phyloP scores from a whole-genome alignment of 2,113 vertebrate species.

The Etia nguti region DNA sequence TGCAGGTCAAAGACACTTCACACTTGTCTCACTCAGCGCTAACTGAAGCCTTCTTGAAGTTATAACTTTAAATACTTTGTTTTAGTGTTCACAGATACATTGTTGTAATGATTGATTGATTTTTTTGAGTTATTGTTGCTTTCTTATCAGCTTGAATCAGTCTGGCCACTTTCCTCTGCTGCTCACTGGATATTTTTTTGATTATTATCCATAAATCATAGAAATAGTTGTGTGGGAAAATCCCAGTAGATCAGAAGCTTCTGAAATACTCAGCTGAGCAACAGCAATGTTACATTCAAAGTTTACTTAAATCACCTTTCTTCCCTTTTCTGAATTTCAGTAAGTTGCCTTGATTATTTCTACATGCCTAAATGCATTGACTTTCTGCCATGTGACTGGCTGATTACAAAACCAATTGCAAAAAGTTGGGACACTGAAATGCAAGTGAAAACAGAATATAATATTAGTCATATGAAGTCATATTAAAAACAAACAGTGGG shows the following conservation, averaged over 20 bases:
- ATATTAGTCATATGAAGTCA: neutral
- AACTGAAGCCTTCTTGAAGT: neutral
- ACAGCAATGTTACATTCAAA: neutral
- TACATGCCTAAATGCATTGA: neutral
- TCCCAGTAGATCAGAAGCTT: neutral
- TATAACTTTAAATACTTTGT: neutral
- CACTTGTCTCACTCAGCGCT: neutral
- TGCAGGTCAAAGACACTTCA: neutral
- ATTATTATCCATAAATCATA: fast-evolving
- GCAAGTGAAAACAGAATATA: neutral
- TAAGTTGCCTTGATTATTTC: neutral
- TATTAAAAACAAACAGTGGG: neutral
- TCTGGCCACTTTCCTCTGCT: neutral
- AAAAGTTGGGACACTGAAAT: neutral
- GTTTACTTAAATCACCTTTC: neutral
- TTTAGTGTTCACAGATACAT: fast-evolving
- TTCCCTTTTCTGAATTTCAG: too few relatives aligned
- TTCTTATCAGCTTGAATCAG: neutral
- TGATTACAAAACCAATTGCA: neutral
- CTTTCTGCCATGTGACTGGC: neutral
- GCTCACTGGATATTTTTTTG: neutral
- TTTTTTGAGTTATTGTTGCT: neutral
- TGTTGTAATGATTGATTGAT: neutral
- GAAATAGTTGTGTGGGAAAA: fast-evolving
- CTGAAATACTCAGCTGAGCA: neutral